A percentile compares a stretch with the other conserved stretches of the same genome.
Evolutionary conservation across 1,140 invertebrate species (phyloP).

Genomic region (Cydia strobilella): DNA sequence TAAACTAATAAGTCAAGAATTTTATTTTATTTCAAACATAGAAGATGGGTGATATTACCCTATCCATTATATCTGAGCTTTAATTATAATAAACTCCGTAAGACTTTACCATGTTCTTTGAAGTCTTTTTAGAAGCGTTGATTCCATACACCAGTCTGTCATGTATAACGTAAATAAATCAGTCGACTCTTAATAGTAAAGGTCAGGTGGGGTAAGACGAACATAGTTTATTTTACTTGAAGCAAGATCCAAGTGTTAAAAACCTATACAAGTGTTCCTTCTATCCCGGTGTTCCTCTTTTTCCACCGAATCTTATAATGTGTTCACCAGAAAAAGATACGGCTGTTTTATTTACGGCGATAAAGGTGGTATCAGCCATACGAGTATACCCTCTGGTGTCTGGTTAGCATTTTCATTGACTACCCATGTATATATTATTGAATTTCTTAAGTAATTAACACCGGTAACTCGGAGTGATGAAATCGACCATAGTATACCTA

Average conservation of each 20-base stretch:
- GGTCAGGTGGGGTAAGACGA: neutral
- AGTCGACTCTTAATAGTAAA: neutral
- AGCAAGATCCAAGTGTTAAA: neutral
- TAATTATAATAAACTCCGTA: conserved; percentile 73
- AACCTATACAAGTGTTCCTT: neutral
- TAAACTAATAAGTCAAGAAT: conserved; percentile 41
- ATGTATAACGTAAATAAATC: neutral
- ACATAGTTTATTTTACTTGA: neutral
- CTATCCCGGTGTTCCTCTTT: neutral
- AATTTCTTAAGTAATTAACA: neutral
- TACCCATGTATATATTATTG: neutral
- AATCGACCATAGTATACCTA: conserved; percentile 57
- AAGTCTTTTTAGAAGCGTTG: neutral
- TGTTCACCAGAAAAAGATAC: neutral
- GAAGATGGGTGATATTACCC: conserved; percentile 50
- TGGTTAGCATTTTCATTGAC: neutral
- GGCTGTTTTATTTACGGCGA: neutral
- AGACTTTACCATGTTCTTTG: conserved; percentile 55
- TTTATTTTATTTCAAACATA: conserved; percentile 43
- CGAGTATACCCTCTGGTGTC: neutral
- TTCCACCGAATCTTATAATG: neutral
- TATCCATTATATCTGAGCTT: conserved; percentile 74
- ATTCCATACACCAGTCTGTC: neutral
- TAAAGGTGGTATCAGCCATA: neutral
- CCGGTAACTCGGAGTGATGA: conserved; percentile 35